Percentiles rank a stretch among this genome's conserved stretches.
Conservation (phyloP, 2,113 vertebrate species). For the Saguinus midas region DNA sequence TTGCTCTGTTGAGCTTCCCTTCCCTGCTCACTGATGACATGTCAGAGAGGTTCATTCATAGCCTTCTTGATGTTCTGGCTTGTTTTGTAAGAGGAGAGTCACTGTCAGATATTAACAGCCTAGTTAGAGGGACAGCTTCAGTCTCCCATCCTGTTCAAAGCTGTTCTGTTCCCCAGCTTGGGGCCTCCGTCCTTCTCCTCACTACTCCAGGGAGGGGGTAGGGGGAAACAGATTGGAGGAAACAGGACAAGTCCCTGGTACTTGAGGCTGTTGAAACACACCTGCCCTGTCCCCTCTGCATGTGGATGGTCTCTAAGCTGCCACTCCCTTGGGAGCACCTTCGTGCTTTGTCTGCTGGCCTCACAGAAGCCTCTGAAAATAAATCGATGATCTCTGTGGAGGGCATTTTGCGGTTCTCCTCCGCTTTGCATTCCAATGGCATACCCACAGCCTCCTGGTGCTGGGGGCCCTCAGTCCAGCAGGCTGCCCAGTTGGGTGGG, state of each 20-base stretch:
- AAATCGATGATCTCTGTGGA: too few species aligned
- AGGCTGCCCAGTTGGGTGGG: background rate
- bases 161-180: background rate
- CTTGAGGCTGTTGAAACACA: fast-evolving
- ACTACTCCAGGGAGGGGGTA: background rate
- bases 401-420: too few species aligned
- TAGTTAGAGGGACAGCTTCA: background rate
- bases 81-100: background rate
- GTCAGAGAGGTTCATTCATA: background rate
- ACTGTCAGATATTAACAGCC: too few species aligned
- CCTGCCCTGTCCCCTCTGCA: background rate
- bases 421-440: background rate
- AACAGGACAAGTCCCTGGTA: background rate
- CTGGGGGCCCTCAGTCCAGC: fast-evolving
- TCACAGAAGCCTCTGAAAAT: background rate
- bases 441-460: too few species aligned
- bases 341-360: too few species aligned
- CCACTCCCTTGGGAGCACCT: background rate
- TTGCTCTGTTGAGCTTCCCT: background rate
- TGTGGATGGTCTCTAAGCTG: background rate
- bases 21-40: too few species aligned
- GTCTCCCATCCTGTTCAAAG: background rate
- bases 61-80: background rate
- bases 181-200: background rate
- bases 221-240: background rate